Percentiles rank a stretch among this genome's conserved stretches.
Conservation (phyloP, 2,797 vertebrate genomes). For the Sebastes steindachneri region DNA sequence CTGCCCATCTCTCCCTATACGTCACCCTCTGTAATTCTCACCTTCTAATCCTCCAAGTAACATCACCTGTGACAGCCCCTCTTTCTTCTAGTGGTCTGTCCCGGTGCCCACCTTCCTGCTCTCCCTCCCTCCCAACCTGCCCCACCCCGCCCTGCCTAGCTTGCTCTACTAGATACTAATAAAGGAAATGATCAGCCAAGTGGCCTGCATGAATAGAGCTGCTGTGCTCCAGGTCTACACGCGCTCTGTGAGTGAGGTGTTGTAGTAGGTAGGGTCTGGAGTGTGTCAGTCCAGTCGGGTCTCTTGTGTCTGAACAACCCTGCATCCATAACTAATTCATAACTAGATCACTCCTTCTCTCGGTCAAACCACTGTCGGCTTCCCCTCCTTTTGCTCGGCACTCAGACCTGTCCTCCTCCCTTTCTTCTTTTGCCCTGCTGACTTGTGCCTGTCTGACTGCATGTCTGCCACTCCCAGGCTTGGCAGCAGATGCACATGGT, state of each 20-base stretch:
- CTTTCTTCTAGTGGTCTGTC: constrained; percentile 19
- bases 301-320: constrained; percentile 51
- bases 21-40: constrained; percentile 11
- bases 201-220: constrained; percentile 71
- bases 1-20: constrained; percentile 26
- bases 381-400: constrained; percentile 39
- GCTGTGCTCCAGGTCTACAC: constrained; percentile 60
- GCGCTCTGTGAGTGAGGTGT: constrained; percentile 59
- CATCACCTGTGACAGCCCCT: constrained; percentile 10
- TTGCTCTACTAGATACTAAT: constrained; percentile 51
- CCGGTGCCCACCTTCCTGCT: constrained; percentile 15
- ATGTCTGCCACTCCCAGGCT: constrained; percentile 74
- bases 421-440: constrained; percentile 54
- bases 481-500: constrained; percentile 73
- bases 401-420: constrained; percentile 19
- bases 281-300: constrained; percentile 52
- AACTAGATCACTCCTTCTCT: constrained; percentile 41
- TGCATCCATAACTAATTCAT: constrained; percentile 57
- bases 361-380: constrained; percentile 37
- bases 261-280: constrained; percentile 60
- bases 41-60: constrained; percentile 19
- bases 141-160: constrained; percentile 39
- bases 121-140: constrained; percentile 18
- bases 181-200: constrained; percentile 51
- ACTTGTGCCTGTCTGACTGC: constrained; percentile 72